Conservation (phyloP, 2,888 invertebrate genomes). For the Pristionchus exspectatus region DNA sequence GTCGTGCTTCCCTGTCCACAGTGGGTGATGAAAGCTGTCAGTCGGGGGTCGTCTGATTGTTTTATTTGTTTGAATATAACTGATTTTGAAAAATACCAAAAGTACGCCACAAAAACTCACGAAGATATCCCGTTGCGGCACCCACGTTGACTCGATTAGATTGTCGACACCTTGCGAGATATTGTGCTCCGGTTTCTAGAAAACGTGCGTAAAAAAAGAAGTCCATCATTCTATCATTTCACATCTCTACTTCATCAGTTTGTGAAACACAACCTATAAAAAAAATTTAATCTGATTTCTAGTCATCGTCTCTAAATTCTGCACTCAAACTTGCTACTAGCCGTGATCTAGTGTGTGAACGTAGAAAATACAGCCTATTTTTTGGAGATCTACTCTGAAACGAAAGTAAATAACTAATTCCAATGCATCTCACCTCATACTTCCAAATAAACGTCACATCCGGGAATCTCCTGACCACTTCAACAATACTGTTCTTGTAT, state of each 20-base stretch:
- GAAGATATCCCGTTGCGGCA: conserved; percentile 45
- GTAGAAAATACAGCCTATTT: no score
- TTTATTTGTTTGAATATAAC: no score
- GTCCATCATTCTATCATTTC: not conserved
- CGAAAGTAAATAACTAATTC: not conserved
- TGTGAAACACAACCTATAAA: not conserved
- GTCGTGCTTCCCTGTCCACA: conserved; percentile 63
- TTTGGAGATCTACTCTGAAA: no score
- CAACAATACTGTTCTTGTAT: conserved; percentile 59
- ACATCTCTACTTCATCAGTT: not conserved
- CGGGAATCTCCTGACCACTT: conserved; percentile 55
- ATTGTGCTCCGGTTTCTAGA: conserved; percentile 30
- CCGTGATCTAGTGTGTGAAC: no score
- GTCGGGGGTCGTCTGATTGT: conserved; percentile 53
- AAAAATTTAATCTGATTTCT: no score
- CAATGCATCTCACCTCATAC: conserved; percentile 3
- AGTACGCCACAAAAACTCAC: conserved; percentile 8
- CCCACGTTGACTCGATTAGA: conserved; percentile 49
- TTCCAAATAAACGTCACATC: conserved; percentile 56
- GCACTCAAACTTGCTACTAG: no score
- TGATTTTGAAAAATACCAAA: no score
- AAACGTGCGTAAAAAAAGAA: not conserved
- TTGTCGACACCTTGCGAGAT: conserved; percentile 6
- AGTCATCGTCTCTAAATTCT: no score
- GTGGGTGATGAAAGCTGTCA: conserved; percentile 61